Base-by-base conservation (phyloP, 1,140 invertebrate genomes). In the Eulimnadia texana region DNA sequence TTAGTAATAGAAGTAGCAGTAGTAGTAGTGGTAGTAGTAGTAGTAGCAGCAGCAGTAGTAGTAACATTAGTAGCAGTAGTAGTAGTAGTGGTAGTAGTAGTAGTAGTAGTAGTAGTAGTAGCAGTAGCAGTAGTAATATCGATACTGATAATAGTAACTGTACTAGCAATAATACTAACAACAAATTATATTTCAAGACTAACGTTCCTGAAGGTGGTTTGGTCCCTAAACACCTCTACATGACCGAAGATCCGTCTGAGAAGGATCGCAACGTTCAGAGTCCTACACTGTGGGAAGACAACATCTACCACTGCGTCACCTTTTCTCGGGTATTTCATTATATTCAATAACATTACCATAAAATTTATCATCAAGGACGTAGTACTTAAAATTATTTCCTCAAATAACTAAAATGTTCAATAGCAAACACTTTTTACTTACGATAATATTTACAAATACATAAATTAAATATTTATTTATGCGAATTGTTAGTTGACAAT, bases 191-290 rank as follows among this genome's bases (percentile, higher is more conserved):
- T 66, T 71, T 68, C 62, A 71, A 92, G 88, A 85, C 85, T 54
- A 82, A 82, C 71, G 83, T 93, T 50, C 80, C 84, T 63, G 90
- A 93, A 70, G 90, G 90, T 42, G 88, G 88, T 42, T 75, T 92
- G 55, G 88, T 96, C 9, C 91, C 92, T 19, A 96, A 96, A 74
- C 82, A 80, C 64, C 74, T 92, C 54, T 96, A 96, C 70, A 83
- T 86, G 73, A 82, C 82, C 64, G 82, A 85, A 51, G 78, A 83
- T 27, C 82, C 88, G 62, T 27, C 81, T 61, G 78, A 79, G 62
- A 70, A 73, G 59, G 77, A 79, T 28, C 72, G 72, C 55, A 16
- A 16, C 33, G 72, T 72, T 20, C 78, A 80, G 63, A 77, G 75
- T 29, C 76, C 79, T 58, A 78, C 80, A 3, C 73, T 85, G 56